A percentile compares a stretch with the other conserved stretches of the same genome.
These are phyloP conservation scores for Cynodonichthys magdalenae DNA, from an alignment of 2,797 vertebrate species.

Conservation along the genomic window DNA sequence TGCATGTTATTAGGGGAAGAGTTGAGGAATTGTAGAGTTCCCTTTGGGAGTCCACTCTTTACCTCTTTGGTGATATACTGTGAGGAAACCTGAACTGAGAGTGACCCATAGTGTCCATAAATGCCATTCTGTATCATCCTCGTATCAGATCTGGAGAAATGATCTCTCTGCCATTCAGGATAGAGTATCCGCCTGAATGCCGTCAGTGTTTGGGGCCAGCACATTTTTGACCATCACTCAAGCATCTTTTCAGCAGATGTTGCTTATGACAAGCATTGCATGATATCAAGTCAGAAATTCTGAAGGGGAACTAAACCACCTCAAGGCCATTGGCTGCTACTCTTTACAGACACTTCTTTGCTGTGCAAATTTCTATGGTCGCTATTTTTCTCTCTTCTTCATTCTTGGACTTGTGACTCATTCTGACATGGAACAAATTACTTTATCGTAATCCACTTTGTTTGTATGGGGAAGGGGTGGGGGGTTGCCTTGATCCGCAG, in stretches of 20 bases:
- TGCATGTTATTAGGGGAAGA: slow-evolving; percentile 82
- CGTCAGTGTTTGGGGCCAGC: slow-evolving; percentile 69
- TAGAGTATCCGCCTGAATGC: slow-evolving; percentile 38
- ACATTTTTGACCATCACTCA: slow-evolving; percentile 80
- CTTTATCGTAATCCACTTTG: slow-evolving; percentile 72
- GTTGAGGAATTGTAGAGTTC: slow-evolving; percentile 57
- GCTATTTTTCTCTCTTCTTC: slow-evolving; percentile 27
- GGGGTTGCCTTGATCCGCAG: not conserved
- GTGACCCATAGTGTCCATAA: slow-evolving; percentile 62
- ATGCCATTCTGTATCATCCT: slow-evolving; percentile 27
- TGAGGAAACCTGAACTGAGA: slow-evolving; percentile 65
- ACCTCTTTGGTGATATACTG: slow-evolving; percentile 61
- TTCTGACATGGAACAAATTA: slow-evolving; percentile 72
- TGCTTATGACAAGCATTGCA: slow-evolving; percentile 73
- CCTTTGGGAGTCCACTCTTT: slow-evolving; percentile 58
- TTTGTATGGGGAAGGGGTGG: not conserved
- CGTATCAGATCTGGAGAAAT: slow-evolving; percentile 40
- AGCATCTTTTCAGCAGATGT: slow-evolving; percentile 82
- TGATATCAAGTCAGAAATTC: slow-evolving; percentile 74
- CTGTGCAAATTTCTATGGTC: slow-evolving; percentile 59
- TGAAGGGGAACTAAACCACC: slow-evolving; percentile 72
- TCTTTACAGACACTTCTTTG: slow-evolving; percentile 60
- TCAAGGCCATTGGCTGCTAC: slow-evolving; percentile 68
- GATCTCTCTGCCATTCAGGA: slow-evolving; percentile 32
- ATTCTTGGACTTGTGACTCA: slow-evolving; percentile 51